phyloP scores from a whole-genome alignment of 2,797 vertebrate genomes.

The Antennarius maculatus region DNA sequence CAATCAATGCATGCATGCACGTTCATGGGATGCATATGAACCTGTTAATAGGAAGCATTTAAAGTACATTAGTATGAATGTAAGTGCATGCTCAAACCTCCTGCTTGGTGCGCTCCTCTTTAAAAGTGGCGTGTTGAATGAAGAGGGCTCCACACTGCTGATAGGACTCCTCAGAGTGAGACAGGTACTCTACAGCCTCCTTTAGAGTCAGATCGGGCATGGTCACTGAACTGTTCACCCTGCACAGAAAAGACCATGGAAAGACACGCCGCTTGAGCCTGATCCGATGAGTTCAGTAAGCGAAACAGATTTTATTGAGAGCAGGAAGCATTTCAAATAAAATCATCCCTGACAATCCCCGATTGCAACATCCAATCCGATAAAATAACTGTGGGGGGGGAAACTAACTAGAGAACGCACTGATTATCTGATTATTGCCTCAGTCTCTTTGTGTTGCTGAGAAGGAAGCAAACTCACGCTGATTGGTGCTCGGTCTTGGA shows the following conservation, averaged over 20 bases:
- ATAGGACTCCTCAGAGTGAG: conserved; percentile 76
- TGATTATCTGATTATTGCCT: not conserved
- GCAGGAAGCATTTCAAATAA: not conserved
- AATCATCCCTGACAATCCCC: too few relatives aligned
- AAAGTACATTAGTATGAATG: not conserved
- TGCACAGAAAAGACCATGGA: conserved; percentile 22
- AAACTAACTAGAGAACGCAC: too few relatives aligned
- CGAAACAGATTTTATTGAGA: not conserved
- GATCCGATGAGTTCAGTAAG: not conserved
- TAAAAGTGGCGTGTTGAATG: conserved; percentile 91
- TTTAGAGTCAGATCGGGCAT: conserved; percentile 82
- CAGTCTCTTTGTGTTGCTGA: not conserved
- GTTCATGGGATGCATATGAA: not conserved
- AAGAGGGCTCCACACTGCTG: conserved; percentile 88
- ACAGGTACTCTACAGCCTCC: conserved; percentile 86
- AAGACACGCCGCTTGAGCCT: not conserved
- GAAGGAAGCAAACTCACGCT: conserved; percentile 61
- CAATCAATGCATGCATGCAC: not conserved
- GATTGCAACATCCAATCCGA: not conserved
- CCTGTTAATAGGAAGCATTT: not conserved
- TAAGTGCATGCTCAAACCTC: conserved; percentile 75
- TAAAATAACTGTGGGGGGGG: not conserved
- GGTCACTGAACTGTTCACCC: conserved; percentile 67
- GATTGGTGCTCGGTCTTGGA: conserved; percentile 45
- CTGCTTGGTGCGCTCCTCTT: conserved; percentile 85